Evolutionary conservation across 1,140 invertebrate genomes (phyloP).

Genomic region (Agrypnia vestita): DNA sequence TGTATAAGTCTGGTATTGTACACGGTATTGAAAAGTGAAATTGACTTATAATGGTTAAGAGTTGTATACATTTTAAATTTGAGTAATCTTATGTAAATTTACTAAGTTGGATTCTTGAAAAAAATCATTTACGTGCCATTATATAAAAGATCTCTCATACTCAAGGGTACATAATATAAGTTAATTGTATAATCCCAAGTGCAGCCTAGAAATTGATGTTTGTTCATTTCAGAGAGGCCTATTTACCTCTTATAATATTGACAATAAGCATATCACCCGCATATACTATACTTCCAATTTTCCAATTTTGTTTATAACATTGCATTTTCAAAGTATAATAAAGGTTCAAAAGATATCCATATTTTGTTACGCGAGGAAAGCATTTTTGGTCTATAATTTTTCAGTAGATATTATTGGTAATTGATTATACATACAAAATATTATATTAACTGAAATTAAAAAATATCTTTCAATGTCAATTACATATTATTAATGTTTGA

Average conservation of each 20-base stretch:
- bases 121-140: too few species aligned
- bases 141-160: too few species aligned
- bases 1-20: conserved; percentile 14
- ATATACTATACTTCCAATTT: not conserved
- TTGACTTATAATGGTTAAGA: not conserved
- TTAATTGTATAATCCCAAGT: too few species aligned
- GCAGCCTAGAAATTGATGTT: too few species aligned
- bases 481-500: not conserved
- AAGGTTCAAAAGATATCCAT: not conserved
- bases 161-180: too few species aligned
- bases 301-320: not conserved
- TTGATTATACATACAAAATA: too few species aligned
- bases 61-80: too few species aligned
- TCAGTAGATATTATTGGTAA: not conserved
- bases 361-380: too few species aligned
- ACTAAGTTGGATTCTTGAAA: too few species aligned
- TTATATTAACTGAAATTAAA: not conserved
- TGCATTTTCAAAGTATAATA: not conserved
- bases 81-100: too few species aligned
- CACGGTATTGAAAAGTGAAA: conserved; percentile 25
- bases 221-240: too few species aligned
- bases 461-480: conserved; percentile 27
- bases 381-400: too few species aligned
- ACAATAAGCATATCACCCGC: conserved; percentile 7
- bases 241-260: not conserved